Evolutionary conservation across 53 echinoderm and acorn worm genomes (phyloP).

Genomic region (Echinometra lucunter): DNA sequence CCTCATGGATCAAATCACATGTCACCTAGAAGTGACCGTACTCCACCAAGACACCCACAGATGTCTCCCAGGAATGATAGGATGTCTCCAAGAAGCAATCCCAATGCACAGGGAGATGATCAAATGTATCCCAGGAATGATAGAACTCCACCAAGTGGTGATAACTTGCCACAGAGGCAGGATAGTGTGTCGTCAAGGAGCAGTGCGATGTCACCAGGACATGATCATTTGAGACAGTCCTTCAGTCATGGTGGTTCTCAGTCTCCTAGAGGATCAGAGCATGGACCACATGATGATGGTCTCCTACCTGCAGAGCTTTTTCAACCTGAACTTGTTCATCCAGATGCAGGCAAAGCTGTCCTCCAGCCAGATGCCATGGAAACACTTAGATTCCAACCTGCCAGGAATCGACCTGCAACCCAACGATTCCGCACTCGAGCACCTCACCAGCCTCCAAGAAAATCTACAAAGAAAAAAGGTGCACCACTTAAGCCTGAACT

Average conservation of each 20-base stretch:
- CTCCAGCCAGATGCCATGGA: constrained; percentile 65
- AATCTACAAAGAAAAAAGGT: constrained; percentile 34
- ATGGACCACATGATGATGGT: constrained; percentile 59
- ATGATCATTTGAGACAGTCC: constrained; percentile 39
- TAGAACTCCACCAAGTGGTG: constrained; percentile 5
- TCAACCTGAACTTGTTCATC: constrained; percentile 64
- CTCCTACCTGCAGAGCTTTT: constrained; percentile 61
- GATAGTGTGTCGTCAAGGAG: constrained; percentile 16
- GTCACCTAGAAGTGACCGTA: constrained; percentile 47
- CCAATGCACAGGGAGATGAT: constrained; percentile 11
- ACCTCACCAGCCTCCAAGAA: neutral
- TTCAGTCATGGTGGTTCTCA: constrained; percentile 13
- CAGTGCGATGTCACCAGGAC: constrained; percentile 31
- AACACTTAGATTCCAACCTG: constrained; percentile 54
- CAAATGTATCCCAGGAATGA: constrained; percentile 35
- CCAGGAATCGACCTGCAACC: neutral
- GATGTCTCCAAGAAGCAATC: constrained; percentile 53
- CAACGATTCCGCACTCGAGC: neutral
- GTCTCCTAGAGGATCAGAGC: constrained; percentile 49
- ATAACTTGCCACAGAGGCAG: constrained; percentile 15
- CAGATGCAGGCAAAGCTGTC: constrained; percentile 66
- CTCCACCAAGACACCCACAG: constrained; percentile 55
- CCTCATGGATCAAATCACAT: constrained; percentile 44
- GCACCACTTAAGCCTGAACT: constrained; percentile 65
- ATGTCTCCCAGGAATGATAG: constrained; percentile 50